Percentiles rank a stretch among this genome's conserved stretches.
These are phyloP conservation scores for Dendrocincla tyrannina DNA, from an alignment of 2,797 vertebrate genomes.

Conservation along the genomic window DNA sequence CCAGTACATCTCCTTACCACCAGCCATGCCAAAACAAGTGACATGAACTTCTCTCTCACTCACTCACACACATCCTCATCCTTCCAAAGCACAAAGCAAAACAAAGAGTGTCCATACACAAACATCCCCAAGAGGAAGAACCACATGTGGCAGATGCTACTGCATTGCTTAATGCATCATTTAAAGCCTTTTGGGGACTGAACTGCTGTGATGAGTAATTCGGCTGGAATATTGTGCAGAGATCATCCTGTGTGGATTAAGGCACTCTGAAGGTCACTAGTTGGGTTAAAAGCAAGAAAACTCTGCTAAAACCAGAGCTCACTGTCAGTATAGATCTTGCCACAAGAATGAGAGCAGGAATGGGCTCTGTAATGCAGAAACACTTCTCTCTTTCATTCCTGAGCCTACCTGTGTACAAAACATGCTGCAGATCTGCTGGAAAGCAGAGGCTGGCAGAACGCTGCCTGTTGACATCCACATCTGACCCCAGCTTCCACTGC, in stretches of 20 bases:
- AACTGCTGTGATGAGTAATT: neutral
- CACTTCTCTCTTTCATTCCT: neutral
- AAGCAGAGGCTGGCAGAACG: neutral
- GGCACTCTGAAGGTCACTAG: slow-evolving; percentile 18
- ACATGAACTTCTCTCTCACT: fast-evolving
- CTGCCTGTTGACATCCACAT: neutral
- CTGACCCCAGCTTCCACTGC: neutral
- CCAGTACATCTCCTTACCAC: neutral
- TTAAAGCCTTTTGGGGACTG: slow-evolving; percentile 46
- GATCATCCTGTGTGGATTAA: neutral
- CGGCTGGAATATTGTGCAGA: slow-evolving; percentile 22
- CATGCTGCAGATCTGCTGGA: neutral
- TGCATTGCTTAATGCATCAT: slow-evolving; percentile 57
- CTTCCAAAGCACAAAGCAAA: neutral
- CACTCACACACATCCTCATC: neutral
- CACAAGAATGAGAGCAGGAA: neutral
- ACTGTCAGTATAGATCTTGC: neutral
- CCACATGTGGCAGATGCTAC: slow-evolving; percentile 39
- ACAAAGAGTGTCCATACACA: neutral
- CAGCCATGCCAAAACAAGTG: neutral
- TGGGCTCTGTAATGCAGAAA: neutral
- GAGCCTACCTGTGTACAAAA: neutral
- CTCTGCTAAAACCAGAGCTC: neutral
- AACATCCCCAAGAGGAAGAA: neutral
- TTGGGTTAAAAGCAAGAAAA: slow-evolving; percentile 1